These are phyloP conservation scores for Hydrotaea diabolus DNA, from an alignment of 2,888 invertebrate genomes.

Conservation along the genomic window DNA sequence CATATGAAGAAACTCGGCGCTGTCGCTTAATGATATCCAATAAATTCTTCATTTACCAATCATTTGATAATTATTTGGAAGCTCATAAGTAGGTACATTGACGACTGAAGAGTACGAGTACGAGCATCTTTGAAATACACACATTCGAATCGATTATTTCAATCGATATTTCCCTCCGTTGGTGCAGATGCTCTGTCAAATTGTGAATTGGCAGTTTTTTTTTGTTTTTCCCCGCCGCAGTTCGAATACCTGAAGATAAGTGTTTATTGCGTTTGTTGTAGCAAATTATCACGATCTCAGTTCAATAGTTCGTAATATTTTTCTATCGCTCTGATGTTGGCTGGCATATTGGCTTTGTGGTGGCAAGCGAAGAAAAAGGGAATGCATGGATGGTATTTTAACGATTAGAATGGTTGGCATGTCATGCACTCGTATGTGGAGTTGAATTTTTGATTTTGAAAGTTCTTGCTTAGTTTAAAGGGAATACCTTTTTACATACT, in stretches of 20 bases:
- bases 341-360: neutral
- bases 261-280: slow-evolving; percentile 61
- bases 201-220: slow-evolving; percentile 6
- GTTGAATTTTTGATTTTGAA: slow-evolving; percentile 21
- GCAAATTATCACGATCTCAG: slow-evolving; percentile 65
- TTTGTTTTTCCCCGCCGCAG: neutral
- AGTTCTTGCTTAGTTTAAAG: slow-evolving; percentile 29
- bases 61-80: slow-evolving; percentile 44
- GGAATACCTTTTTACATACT: slow-evolving; percentile 33
- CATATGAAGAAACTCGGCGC: neutral
- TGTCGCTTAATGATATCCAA: slow-evolving; percentile 27
- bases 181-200: slow-evolving; percentile 18
- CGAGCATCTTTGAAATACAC: neutral
- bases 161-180: neutral
- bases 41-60: slow-evolving; percentile 39
- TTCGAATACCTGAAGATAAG: slow-evolving; percentile 32
- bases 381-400: slow-evolving; percentile 57
- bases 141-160: slow-evolving; percentile 37
- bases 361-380: slow-evolving; percentile 45
- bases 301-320: slow-evolving; percentile 60
- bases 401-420: slow-evolving; percentile 59
- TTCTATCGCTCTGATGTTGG: neutral
- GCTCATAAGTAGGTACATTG: slow-evolving; percentile 21
- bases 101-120: neutral
- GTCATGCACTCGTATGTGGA: slow-evolving; percentile 30